Evolutionary conservation across 53 echinoderm and acorn worm species (phyloP).

Genomic region (Glandiceps talaboti): DNA sequence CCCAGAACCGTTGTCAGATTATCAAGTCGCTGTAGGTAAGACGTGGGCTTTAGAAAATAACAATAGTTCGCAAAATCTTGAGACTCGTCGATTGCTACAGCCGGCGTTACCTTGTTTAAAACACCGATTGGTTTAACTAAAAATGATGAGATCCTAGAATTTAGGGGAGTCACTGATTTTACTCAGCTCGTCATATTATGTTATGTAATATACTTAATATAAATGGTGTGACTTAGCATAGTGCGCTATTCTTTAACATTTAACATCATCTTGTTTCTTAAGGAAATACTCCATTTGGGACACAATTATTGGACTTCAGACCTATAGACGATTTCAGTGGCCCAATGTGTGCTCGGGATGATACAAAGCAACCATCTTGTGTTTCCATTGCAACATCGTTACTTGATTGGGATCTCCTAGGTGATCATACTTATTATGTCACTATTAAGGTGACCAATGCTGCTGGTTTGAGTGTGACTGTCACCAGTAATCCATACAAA

Average conservation of each 20-base stretch:
- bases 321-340: background rate
- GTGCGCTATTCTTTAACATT: too few species aligned
- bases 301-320: background rate
- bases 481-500: background rate
- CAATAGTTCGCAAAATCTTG: too few species aligned
- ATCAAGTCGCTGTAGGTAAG: constrained; percentile 31
- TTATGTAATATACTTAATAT: too few species aligned
- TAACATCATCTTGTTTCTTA: too few species aligned
- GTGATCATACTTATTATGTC: constrained; percentile 28
- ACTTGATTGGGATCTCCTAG: constrained; percentile 29
- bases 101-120: too few species aligned
- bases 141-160: too few species aligned
- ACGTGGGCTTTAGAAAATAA: too few species aligned
- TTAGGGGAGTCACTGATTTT: too few species aligned
- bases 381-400: constrained; percentile 10
- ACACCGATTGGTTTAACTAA: too few species aligned
- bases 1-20: background rate
- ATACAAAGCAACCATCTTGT: constrained; percentile 7
- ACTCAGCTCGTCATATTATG: too few species aligned
- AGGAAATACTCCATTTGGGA: background rate
- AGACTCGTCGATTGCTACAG: too few species aligned
- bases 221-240: too few species aligned
- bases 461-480: constrained; percentile 1
- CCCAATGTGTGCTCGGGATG: background rate
- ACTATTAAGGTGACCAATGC: constrained; percentile 19